Evolutionary conservation across 2,113 vertebrate species (phyloP).

Genomic region (Psammodynastes pulverulentus): DNA sequence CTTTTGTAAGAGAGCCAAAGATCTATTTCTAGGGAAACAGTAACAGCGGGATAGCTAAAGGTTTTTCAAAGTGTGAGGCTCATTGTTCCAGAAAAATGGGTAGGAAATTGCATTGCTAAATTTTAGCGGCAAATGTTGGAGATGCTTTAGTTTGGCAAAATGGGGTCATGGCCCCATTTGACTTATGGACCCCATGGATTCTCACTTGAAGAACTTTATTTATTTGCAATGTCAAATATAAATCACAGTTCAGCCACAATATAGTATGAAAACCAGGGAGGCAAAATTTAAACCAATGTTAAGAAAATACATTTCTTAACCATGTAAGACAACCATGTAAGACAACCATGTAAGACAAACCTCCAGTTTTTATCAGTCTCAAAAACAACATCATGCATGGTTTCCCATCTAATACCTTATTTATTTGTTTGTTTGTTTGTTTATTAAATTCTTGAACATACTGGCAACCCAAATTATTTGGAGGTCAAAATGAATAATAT

Average conservation of each 20-base stretch:
- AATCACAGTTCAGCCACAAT: not conserved
- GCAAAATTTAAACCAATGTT: not conserved
- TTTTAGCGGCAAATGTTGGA: not conserved
- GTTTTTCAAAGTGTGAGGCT: not conserved
- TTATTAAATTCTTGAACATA: not conserved
- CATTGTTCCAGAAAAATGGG: not conserved
- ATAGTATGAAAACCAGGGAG: not conserved
- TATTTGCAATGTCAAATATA: not conserved
- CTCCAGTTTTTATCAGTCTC: not conserved
- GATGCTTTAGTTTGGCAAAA: not conserved
- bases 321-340: too few species aligned
- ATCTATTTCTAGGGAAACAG: not conserved
- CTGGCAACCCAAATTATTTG: not conserved
- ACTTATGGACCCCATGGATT: not conserved
- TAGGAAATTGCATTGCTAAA: not conserved
- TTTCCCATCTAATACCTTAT: not conserved
- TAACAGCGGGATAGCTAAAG: not conserved
- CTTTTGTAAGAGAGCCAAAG: not conserved
- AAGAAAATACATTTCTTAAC: not conserved
- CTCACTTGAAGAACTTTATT: not conserved
- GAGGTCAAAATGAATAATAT: not conserved
- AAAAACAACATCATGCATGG: not conserved
- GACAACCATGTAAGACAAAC: not conserved
- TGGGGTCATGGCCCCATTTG: not conserved
- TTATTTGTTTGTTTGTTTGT: too few species aligned